Percentiles rank a stretch among this genome's conserved stretches.
Evolutionary conservation across 2,888 invertebrate genomes (phyloP).

Genomic region (Parnassius mnemosyne): DNA sequence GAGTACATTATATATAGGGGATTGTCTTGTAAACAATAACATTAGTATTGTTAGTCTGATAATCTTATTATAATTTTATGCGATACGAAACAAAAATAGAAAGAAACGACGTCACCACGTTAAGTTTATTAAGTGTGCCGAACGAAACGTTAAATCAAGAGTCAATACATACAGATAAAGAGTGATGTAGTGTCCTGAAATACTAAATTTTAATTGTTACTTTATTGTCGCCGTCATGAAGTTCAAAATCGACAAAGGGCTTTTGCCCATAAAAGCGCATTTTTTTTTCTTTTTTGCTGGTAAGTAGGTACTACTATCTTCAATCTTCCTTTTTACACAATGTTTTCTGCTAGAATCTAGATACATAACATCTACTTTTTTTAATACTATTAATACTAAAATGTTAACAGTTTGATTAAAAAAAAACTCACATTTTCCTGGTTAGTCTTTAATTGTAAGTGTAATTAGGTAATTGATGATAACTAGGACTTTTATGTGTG

Average conservation of each 20-base stretch:
- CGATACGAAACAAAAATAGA: slow-evolving; percentile 31
- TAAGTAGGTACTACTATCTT: slow-evolving; percentile 62
- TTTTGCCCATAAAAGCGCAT: slow-evolving; percentile 91
- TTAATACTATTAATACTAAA: too few species aligned
- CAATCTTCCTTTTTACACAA: not conserved
- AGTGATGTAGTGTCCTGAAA: slow-evolving; percentile 10
- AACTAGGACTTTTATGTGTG: too few species aligned
- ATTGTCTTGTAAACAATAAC: slow-evolving; percentile 29
- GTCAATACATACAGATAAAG: not conserved
- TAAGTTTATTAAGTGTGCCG: slow-evolving; percentile 24
- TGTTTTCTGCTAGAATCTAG: not conserved
- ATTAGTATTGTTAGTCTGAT: slow-evolving; percentile 12
- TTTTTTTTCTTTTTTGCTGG: slow-evolving; percentile 94
- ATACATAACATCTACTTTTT: too few species aligned
- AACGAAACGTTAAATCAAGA: slow-evolving; percentile 5
- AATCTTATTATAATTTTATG: slow-evolving; percentile 23
- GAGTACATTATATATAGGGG: too few species aligned
- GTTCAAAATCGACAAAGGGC: slow-evolving; percentile 83
- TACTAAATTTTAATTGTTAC: slow-evolving; percentile 28
- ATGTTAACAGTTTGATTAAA: too few species aligned
- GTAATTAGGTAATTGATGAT: too few species aligned
- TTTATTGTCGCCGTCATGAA: slow-evolving; percentile 56
- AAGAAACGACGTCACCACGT: slow-evolving; percentile 31
- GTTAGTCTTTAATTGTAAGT: too few species aligned
- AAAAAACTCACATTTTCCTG: too few species aligned